These are phyloP conservation scores for Macheiramphus alcinus DNA, from an alignment of 2,113 vertebrate genomes.

Conservation along the genomic window DNA sequence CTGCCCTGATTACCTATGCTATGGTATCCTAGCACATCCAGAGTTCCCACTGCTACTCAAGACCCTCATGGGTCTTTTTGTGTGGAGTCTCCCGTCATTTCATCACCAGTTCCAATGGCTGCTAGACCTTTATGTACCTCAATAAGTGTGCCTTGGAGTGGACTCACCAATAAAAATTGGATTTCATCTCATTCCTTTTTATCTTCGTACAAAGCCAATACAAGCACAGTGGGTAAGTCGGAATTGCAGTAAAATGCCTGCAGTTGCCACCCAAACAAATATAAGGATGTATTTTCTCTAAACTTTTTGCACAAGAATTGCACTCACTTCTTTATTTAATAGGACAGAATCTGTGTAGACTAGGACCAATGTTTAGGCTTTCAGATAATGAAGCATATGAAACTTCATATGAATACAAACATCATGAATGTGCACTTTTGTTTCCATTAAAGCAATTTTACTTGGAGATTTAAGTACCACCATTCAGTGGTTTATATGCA, in stretches of 20 bases:
- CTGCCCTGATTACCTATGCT: not conserved
- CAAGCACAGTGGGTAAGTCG: not conserved
- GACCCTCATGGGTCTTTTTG: not conserved
- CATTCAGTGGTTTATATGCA: not conserved
- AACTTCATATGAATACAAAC: not conserved
- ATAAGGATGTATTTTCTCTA: conserved; percentile 3
- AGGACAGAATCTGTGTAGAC: not conserved
- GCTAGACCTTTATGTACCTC: not conserved
- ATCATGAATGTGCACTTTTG: not conserved
- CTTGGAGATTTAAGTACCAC: not conserved
- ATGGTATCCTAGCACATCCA: not conserved
- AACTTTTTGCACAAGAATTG: conserved; percentile 10
- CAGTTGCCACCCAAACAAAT: not conserved
- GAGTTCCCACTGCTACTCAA: not conserved
- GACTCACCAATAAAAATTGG: not conserved
- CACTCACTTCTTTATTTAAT: not conserved
- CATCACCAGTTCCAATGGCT: not conserved
- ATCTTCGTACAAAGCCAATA: not conserved
- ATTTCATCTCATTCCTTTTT: conserved; percentile 31
- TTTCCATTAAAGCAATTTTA: not conserved
- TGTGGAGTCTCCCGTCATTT: not conserved
- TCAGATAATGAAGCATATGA: not conserved
- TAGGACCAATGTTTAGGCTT: not conserved
- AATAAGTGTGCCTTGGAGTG: not conserved
- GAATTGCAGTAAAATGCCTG: conserved; percentile 27